These are phyloP conservation scores for Drosophila grimshawi DNA, from an alignment of 1,140 invertebrate species.

Conservation along the genomic window DNA sequence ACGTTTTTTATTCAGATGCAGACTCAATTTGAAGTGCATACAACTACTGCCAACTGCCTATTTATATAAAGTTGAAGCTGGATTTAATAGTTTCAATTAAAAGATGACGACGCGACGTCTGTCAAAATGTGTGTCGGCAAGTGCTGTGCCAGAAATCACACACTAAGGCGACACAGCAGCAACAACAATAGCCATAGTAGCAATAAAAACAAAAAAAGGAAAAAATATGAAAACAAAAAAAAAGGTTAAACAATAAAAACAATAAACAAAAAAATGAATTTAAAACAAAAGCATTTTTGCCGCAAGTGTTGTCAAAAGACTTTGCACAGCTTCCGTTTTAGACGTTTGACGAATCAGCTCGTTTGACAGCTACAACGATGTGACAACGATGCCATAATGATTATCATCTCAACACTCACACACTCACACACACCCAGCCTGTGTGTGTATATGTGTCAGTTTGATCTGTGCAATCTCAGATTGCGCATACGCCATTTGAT, in stretches of 20 bases:
- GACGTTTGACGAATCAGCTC: constrained; percentile 39
- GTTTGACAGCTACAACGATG: constrained; percentile 58
- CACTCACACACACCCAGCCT: constrained; percentile 4
- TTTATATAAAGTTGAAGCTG: constrained; percentile 2
- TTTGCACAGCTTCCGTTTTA: constrained; percentile 75
- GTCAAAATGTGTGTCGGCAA: constrained; percentile 65
- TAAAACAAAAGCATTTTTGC: constrained; percentile 37
- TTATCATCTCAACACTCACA: constrained; percentile 21
- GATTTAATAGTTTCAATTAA: constrained; percentile 68
- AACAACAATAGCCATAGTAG: constrained; percentile 8
- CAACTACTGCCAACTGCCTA: neutral
- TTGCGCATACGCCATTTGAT: constrained; percentile 57
- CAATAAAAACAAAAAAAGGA: neutral
- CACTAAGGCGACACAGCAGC: constrained; percentile 26
- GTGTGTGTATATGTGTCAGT: neutral
- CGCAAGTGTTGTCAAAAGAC: constrained; percentile 60
- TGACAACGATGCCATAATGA: constrained; percentile 67
- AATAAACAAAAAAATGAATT: neutral
- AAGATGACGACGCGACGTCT: constrained; percentile 41
- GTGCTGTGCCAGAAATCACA: constrained; percentile 8
- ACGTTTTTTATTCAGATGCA: neutral
- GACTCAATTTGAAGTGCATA: constrained; percentile 18
- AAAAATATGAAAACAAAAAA: constrained; percentile 11
- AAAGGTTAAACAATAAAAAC: neutral
- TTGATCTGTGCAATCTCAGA: constrained; percentile 40